Percentiles rank a stretch among this genome's conserved stretches.
Conservation (phyloP, 2,113 vertebrate genomes). For the Sander lucioperca region DNA sequence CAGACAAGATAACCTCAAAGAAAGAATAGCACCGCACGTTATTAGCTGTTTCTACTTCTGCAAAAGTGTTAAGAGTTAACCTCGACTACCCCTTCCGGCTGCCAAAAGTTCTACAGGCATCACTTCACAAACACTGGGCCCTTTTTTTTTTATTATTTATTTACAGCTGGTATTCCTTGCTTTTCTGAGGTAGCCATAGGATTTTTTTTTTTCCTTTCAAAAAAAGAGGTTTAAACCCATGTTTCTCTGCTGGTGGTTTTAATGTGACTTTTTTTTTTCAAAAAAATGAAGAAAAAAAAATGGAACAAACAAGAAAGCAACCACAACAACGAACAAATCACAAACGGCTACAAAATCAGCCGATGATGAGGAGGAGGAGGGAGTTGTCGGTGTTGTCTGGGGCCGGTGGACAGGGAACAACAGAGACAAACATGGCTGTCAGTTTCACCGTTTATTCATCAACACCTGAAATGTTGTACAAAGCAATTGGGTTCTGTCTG, state of each 20-base stretch:
- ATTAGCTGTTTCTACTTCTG: conserved; percentile 70
- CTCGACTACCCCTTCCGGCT: conserved; percentile 40
- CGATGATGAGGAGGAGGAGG: not conserved
- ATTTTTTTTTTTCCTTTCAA: conserved; percentile 37
- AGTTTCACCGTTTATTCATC: conserved; percentile 91
- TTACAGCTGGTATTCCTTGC: conserved; percentile 62
- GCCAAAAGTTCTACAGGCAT: conserved; percentile 61
- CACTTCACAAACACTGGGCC: conserved; percentile 71
- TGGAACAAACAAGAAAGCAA: conserved; percentile 50
- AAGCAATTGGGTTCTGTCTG: conserved; percentile 84
- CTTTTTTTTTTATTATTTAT: not conserved
- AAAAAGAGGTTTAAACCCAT: conserved; percentile 83
- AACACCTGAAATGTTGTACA: conserved; percentile 88
- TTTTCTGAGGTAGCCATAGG: conserved; percentile 86
- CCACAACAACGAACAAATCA: conserved; percentile 59
- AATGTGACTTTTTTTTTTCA: conserved; percentile 71
- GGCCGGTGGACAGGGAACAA: conserved; percentile 72
- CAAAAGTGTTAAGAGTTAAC: conserved; percentile 53
- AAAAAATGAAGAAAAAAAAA: conserved; percentile 51
- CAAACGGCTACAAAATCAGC: conserved; percentile 49
- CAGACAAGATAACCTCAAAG: conserved; percentile 73
- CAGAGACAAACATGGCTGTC: conserved; percentile 87
- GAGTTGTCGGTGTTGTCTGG: conserved; percentile 35
- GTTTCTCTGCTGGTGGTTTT: conserved; percentile 82
- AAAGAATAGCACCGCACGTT: conserved; percentile 83